Percentiles rank a stretch among this genome's conserved stretches.
These are phyloP conservation scores for Hoplostethus atlanticus DNA, from an alignment of 2,797 vertebrate species.

Conservation along the genomic window DNA sequence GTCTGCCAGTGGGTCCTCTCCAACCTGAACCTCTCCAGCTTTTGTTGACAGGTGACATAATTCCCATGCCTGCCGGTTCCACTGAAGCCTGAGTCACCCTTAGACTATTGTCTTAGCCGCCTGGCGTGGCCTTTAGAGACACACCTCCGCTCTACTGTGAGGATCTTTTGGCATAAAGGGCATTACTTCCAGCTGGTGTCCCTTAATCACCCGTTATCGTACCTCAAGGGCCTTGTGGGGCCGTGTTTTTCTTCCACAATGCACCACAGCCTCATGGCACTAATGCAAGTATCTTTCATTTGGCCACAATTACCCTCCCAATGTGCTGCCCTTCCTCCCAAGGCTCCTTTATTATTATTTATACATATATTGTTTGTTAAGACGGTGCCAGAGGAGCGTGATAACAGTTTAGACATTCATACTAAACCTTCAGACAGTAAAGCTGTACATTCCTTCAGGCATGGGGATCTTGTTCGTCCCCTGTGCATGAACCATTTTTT, in stretches of 20 bases:
- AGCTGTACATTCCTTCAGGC: no score
- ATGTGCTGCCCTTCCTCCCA: background rate
- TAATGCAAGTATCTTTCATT: background rate
- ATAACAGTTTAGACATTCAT: background rate
- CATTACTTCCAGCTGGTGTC: conserved; percentile 23
- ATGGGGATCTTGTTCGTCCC: background rate
- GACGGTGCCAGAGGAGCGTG: background rate
- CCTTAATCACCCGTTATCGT: conserved; percentile 9
- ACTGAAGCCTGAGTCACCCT: conserved; percentile 12
- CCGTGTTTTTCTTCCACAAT: conserved; percentile 8
- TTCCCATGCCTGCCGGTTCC: background rate
- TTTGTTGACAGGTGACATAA: conserved; percentile 12
- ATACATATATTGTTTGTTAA: background rate
- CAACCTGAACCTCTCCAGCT: background rate
- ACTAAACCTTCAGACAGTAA: no score
- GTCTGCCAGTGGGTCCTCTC: background rate
- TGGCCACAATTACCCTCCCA: conserved; percentile 5
- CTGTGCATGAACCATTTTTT: background rate
- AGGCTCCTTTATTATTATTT: background rate
- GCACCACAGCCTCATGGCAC: conserved; percentile 1
- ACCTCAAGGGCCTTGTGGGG: background rate
- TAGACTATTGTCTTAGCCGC: background rate
- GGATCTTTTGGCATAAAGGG: conserved; percentile 23
- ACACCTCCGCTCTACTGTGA: background rate
- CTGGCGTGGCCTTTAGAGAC: conserved; percentile 6